Conservation (phyloP, 2,113 vertebrate genomes). For the Lophius piscatorius region DNA sequence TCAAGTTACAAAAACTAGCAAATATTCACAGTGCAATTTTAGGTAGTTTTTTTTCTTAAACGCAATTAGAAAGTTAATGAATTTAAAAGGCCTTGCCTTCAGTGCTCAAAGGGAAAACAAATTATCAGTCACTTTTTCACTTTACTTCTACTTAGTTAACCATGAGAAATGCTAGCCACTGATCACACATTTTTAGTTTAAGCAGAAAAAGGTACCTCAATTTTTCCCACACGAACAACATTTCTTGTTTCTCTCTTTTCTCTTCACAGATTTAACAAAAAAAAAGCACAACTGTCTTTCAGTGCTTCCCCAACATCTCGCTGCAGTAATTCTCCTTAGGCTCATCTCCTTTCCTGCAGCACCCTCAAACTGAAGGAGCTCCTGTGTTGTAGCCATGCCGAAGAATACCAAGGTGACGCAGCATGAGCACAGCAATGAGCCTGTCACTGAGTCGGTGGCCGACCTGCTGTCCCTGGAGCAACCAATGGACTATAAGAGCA, state of each 20-base stretch:
- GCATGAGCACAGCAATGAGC: conserved; percentile 92
- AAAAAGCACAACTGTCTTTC: conserved; percentile 37
- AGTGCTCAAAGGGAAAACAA: no score
- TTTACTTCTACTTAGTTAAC: no score
- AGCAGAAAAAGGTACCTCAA: no score
- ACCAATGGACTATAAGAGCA: conserved; percentile 95
- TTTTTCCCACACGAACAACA: background rate
- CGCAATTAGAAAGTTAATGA: background rate
- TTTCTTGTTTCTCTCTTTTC: background rate
- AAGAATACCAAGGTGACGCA: conserved; percentile 98
- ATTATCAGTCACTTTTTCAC: no score
- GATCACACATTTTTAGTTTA: no score
- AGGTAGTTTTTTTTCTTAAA: no score
- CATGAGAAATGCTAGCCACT: no score
- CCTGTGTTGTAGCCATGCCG: conserved; percentile 81
- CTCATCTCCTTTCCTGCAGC: background rate
- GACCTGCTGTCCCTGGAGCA: conserved; percentile 96
- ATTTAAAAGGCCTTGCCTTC: no score
- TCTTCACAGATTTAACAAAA: conserved; percentile 50
- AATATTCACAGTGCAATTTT: no score
- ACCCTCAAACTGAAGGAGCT: conserved; percentile 28
- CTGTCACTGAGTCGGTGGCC: conserved; percentile 96
- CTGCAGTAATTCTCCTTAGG: conserved; percentile 1
- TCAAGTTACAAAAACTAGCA: no score
- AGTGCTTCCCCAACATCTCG: conserved; percentile 8